Evolutionary conservation across 2,888 invertebrate genomes (phyloP).

Genomic region (Brenthis hecate): DNA sequence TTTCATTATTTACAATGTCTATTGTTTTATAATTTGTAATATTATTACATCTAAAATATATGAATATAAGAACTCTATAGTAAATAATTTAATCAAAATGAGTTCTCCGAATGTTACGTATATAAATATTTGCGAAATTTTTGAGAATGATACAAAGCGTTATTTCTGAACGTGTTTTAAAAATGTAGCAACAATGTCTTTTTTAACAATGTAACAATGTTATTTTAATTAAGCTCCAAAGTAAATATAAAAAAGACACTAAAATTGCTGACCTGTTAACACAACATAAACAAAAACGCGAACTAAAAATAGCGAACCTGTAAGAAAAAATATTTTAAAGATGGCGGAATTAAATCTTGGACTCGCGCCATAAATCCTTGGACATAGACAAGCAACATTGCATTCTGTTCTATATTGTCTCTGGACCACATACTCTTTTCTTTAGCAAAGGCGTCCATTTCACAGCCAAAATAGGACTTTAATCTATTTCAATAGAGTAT

Average conservation of each 20-base stretch:
- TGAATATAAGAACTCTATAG: too few relatives aligned
- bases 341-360: slow-evolving; percentile 61
- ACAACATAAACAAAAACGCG: slow-evolving; percentile 28
- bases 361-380: slow-evolving; percentile 65
- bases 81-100: too few relatives aligned
- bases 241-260: slow-evolving; percentile 29
- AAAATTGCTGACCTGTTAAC: slow-evolving; percentile 27
- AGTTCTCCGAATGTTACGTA: too few relatives aligned
- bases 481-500: slow-evolving; percentile 35
- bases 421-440: slow-evolving; percentile 59
- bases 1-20: too few relatives aligned
- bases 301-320: slow-evolving; percentile 35
- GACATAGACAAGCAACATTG: slow-evolving; percentile 74
- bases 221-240: slow-evolving; percentile 29
- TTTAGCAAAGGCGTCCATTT: slow-evolving; percentile 41
- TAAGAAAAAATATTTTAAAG: slow-evolving; percentile 48
- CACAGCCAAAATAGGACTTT: slow-evolving; percentile 16
- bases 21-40: too few relatives aligned
- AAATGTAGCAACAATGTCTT: background rate
- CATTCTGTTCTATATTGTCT: slow-evolving; percentile 72
- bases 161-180: too few relatives aligned
- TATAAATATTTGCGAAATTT: too few relatives aligned
- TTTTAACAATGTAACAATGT: background rate
- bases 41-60: too few relatives aligned
- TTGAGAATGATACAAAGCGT: too few relatives aligned